Percentiles rank a stretch among this genome's conserved stretches.
These are phyloP conservation scores for Salpingus planirostris DNA, from an alignment of 2,888 invertebrate genomes.

Conservation along the genomic window DNA sequence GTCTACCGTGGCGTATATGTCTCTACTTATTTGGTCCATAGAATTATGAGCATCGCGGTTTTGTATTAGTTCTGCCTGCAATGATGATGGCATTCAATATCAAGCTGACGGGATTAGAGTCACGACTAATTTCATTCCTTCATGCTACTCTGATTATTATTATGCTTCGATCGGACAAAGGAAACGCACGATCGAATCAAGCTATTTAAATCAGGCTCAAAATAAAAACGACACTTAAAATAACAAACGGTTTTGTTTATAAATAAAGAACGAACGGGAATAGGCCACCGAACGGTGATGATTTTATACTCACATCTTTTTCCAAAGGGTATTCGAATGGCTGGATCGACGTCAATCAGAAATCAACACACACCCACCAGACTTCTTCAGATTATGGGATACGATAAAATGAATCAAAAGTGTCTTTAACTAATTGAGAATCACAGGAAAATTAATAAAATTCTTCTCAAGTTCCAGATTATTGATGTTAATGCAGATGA, in stretches of 20 bases:
- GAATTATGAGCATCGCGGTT: constrained; percentile 29
- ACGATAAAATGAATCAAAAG: too few species aligned
- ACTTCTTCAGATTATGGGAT: too few species aligned
- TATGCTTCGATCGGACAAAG: constrained; percentile 17
- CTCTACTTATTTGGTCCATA: constrained; percentile 40
- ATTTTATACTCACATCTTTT: neutral
- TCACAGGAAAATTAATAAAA: too few species aligned
- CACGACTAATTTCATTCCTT: constrained; percentile 26
- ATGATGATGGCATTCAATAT: too few species aligned
- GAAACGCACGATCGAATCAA: constrained; percentile 9
- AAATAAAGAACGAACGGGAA: neutral
- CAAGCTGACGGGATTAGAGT: constrained; percentile 20
- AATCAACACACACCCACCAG: too few species aligned
- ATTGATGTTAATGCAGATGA: too few species aligned
- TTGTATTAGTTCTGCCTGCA: constrained; percentile 25
- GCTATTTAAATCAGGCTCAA: constrained; percentile 15
- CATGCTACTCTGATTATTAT: too few species aligned
- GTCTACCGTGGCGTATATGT: constrained; percentile 32
- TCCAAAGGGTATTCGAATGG: too few species aligned
- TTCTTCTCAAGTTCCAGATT: too few species aligned
- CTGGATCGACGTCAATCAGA: too few species aligned
- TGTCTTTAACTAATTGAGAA: too few species aligned
- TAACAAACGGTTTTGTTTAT: constrained; percentile 14
- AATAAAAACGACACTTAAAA: constrained; percentile 12
- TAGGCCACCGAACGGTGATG: neutral